Base-by-base conservation (phyloP, 1,140 invertebrate genomes). In the Pachyrhynchus sulphureomaculatus region DNA sequence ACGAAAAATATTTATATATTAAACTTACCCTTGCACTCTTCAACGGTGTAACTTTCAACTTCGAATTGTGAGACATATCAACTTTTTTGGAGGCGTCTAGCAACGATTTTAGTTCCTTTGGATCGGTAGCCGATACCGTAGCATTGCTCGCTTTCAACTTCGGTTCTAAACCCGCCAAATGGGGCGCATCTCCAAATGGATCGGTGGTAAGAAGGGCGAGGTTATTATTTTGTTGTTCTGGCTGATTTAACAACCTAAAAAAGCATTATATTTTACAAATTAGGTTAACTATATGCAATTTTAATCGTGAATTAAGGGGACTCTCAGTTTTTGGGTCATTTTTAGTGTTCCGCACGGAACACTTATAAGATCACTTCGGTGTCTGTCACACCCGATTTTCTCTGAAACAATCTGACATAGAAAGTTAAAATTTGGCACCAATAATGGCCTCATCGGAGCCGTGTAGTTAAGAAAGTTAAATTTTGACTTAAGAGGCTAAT, bases 131-230 rank as follows among this genome's bases (percentile, higher is more conserved):
- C 17, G 60, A 65, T 8, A 66, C 52, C 1, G 60, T 54, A 20
- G 54, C 45, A 24, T 26, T 39, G 29, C 44, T 42, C 2, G 51
- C 47, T 21, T 56, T 60, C 3, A 62, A 42, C 36, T 65, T 66
- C 4, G 68, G 68, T 48, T 67, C 63, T n/a, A 70, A 54, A 8
- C 68, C 70, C 10, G 60, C 47, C 15, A 70, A 57, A 58, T 66
- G 66, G 13, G 66, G 66, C 5, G 62, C 64, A 62, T 71, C 64
- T 12, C 68, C 68, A 53, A 71, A 71, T 1, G 64, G 66, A 62
- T 71, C 68, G 9, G 44, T 57, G 24, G 66, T 67, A 17, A 71
- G 37, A 5, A 65, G 32, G 5, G 66, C 61, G 17, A 69, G 41
- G 49, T 68, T 71, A 32, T 24, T 37, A 6, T 51, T 17, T n/a